Evolutionary conservation across 2,797 vertebrate species (phyloP).

Genomic region (Poeciliopsis presidionis): DNA sequence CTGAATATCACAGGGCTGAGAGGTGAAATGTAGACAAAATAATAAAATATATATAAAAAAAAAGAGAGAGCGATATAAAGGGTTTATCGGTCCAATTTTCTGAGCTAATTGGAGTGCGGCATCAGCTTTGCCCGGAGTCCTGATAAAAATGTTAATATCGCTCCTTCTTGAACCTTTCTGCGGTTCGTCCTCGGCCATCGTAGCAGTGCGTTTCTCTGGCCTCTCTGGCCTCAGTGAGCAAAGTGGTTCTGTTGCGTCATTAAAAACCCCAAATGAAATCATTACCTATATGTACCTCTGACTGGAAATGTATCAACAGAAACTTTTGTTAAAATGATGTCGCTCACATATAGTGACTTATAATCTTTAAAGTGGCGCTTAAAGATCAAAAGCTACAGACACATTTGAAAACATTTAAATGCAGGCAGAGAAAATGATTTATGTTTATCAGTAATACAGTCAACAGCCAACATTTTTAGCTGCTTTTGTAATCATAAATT

Average conservation of each 20-base stretch:
- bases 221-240: not conserved
- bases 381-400: not conserved
- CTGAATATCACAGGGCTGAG: slow-evolving; percentile 44
- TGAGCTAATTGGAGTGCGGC: slow-evolving; percentile 24
- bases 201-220: slow-evolving; percentile 5
- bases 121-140: slow-evolving; percentile 23
- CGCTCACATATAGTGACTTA: not conserved
- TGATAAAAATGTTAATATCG: slow-evolving; percentile 20
- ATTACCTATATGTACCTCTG: not conserved
- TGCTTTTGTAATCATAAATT: not conserved
- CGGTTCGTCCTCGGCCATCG: slow-evolving; percentile 4
- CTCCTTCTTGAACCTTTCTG: slow-evolving; percentile 32
- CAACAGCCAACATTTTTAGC: not conserved
- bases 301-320: not conserved
- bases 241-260: not conserved
- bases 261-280: not conserved
- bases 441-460: not conserved
- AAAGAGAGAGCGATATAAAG: not conserved
- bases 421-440: not conserved
- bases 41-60: slow-evolving; percentile 2
- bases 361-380: not conserved
- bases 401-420: not conserved
- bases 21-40: slow-evolving; percentile 27
- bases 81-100: slow-evolving; percentile 30
- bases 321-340: slow-evolving; percentile 9